Evolutionary conservation across 2,113 vertebrate species (phyloP), one percentile per base, ranked within the genome.

Genomic region (Pelusios castaneus): DNA sequence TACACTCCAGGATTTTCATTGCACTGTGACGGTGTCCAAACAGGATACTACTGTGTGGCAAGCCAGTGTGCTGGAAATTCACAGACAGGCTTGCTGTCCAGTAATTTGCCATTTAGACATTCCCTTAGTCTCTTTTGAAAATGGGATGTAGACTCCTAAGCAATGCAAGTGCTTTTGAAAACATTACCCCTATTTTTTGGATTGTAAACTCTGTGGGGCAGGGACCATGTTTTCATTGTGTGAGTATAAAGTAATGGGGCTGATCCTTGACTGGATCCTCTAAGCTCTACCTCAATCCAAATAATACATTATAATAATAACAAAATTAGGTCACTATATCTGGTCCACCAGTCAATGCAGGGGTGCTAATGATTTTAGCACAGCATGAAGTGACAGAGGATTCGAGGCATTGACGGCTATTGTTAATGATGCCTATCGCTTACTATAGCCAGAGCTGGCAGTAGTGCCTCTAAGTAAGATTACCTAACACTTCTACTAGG

Each of bases 401-500:
- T 75, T 75, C 43, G 7, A 43, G 41, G 41, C 41, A 75, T 24
- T 25, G 70, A 75, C 25, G 70, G 41, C 41, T 75, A 45, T 75
- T 25, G 70, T 94, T 86, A 88, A 1, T 14, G 43, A 54, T 11
- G 52, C 73, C 83, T 51, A 1, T 67, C 67, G 11, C 41, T 84
- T 4, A 84, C 70, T 25, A 54, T 5, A 41, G 78, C 38, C 58
- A 22, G 31, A 80, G 85, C 49, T 0, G 27, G 81, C 11, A 24
- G 5, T 67, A 24, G 49, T 54, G 94, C 4, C 84, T 92, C 0
- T 84, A 75, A 92, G 91, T 93, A 55, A 94, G 94, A 92, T 82
- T 94, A 31, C 51, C 63, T 17, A 55, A 2, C 8, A 2, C 41
- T 88, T 67, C 51, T 81, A 1, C 54, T 73, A 7, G 12, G 63